A percentile compares a stretch with the other conserved stretches of the same genome.
Conservation (phyloP, 2,888 invertebrate species). For the Acanthacorydalis orientalis region DNA sequence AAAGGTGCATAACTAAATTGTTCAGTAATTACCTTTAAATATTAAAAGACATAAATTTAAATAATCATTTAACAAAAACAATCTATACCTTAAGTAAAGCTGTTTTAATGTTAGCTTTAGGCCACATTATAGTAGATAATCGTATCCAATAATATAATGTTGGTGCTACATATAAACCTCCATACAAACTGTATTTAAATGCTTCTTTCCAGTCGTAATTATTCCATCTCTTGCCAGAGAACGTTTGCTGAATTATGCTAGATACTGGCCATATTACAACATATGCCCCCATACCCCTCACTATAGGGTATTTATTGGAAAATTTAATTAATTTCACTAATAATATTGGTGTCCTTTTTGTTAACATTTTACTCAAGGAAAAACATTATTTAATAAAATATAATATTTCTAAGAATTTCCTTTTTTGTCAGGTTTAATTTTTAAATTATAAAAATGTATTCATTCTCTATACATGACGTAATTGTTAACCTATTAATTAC, state of each 20-base stretch:
- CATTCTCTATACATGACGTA: too few species aligned
- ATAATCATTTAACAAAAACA: too few species aligned
- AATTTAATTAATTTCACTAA: not conserved
- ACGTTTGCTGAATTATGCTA: constrained; percentile 52
- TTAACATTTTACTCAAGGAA: too few species aligned
- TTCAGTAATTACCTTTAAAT: constrained; percentile 30
- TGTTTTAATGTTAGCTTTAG: constrained; percentile 46
- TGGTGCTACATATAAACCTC: constrained; percentile 67
- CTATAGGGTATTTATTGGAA: constrained; percentile 28
- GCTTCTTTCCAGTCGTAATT: constrained; percentile 53
- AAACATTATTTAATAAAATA: too few species aligned
- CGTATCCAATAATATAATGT: constrained; percentile 66
- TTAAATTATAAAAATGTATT: too few species aligned
- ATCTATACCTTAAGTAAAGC: constrained; percentile 50
- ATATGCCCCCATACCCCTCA: constrained; percentile 52
- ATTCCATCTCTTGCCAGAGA: constrained; percentile 45
- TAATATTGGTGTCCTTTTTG: not conserved
- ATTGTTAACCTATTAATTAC: too few species aligned
- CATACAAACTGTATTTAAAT: constrained; percentile 57
- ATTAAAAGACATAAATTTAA: too few species aligned
- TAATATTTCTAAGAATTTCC: too few species aligned
- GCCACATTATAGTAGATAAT: constrained; percentile 58
- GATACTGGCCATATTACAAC: constrained; percentile 56
- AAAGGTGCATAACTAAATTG: constrained; percentile 44
- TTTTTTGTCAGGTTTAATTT: too few species aligned